Evolutionary conservation across 2,888 invertebrate genomes (phyloP).

Genomic region (Nemurella pictetii): DNA sequence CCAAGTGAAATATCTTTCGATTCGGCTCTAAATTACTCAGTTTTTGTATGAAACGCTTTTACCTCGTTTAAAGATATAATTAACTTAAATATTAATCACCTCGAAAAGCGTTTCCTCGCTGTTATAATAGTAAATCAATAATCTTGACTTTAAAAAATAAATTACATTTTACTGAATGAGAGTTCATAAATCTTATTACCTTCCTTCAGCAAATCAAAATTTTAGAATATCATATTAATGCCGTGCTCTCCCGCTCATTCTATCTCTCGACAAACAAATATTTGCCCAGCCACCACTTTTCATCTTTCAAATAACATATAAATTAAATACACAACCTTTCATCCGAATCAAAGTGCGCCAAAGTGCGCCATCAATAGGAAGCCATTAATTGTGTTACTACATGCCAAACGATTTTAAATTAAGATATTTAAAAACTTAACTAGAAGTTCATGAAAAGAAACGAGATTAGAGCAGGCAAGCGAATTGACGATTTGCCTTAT

Average conservation of each 20-base stretch:
- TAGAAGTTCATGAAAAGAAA: not conserved
- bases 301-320: not conserved
- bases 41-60: not conserved
- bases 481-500: not conserved
- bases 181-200: not conserved
- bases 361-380: not conserved
- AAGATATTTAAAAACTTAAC: no score
- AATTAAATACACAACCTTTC: not conserved
- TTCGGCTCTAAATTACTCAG: not conserved
- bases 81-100: not conserved
- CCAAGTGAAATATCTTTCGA: not conserved
- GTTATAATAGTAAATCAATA: not conserved
- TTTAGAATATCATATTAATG: not conserved
- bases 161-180: not conserved
- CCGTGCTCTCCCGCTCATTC: not conserved
- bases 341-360: not conserved
- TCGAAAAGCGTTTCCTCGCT: not conserved
- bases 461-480: not conserved
- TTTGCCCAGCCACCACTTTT: not conserved
- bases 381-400: not conserved
- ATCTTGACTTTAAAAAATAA: not conserved
- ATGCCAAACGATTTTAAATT: not conserved
- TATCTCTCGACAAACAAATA: not conserved
- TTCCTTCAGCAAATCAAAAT: not conserved
- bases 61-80: not conserved